Percentiles rank a stretch among this genome's conserved stretches.
Conservation (phyloP, 2,797 vertebrate species). For the Enoplosus armatus region DNA sequence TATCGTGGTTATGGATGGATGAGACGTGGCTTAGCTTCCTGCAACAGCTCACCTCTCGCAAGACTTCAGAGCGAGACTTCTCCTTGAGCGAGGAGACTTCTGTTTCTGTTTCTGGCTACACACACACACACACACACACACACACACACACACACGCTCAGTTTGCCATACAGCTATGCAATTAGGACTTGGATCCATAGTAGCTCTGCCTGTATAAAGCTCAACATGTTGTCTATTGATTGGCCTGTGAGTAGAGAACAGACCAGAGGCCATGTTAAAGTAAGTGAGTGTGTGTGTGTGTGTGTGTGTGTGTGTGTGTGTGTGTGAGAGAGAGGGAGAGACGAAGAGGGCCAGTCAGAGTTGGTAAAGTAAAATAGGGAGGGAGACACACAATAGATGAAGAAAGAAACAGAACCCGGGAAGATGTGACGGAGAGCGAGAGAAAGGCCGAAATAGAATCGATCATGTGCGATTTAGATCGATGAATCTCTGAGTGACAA, state of each 20-base stretch:
- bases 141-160: slow-evolving; percentile 16
- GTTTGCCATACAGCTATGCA: slow-evolving; percentile 38
- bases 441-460: slow-evolving; percentile 21
- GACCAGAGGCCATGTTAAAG: slow-evolving; percentile 67
- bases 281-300: slow-evolving; percentile 26
- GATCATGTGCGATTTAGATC: slow-evolving; percentile 8
- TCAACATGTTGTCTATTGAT: slow-evolving; percentile 75
- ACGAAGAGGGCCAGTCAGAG: slow-evolving; percentile 8
- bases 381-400: slow-evolving; percentile 2
- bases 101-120: too few relatives aligned
- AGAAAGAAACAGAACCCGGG: background rate
- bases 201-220: slow-evolving; percentile 51
- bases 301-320: slow-evolving; percentile 20
- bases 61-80: too few relatives aligned
- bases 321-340: background rate
- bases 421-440: slow-evolving; percentile 9
- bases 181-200: slow-evolving; percentile 66
- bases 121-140: too few relatives aligned
- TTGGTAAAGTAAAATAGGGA: slow-evolving; percentile 1
- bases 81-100: too few relatives aligned
- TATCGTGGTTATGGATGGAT: too few relatives aligned
- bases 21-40: too few relatives aligned
- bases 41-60: too few relatives aligned
- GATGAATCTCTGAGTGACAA: slow-evolving; percentile 23
- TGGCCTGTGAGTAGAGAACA: slow-evolving; percentile 64